These are phyloP conservation scores for Hydrochoerus hydrochaeris DNA, from an alignment of 2,113 vertebrate species.

Conservation along the genomic window DNA sequence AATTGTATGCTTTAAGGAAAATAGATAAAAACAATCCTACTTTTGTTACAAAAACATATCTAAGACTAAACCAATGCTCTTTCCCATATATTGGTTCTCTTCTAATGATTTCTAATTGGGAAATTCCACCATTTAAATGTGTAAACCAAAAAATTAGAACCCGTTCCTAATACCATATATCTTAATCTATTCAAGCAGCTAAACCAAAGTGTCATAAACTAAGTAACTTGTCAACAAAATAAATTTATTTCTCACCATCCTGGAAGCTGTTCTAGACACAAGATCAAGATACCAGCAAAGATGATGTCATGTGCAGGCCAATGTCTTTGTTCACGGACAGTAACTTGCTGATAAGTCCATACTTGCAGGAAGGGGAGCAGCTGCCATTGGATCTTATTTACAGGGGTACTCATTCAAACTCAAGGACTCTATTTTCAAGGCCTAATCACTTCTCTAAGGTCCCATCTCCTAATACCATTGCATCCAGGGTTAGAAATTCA, in stretches of 20 bases:
- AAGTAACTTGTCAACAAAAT: background rate
- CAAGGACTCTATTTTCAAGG: background rate
- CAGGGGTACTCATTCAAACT: background rate
- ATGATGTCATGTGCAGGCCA: background rate
- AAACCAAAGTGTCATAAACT: background rate
- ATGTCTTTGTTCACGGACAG: background rate
- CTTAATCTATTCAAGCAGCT: background rate
- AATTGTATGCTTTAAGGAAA: background rate
- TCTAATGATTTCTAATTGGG: background rate
- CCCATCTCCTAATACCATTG: background rate
- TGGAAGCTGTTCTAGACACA: background rate
- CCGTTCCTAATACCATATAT: background rate
- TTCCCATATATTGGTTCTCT: background rate
- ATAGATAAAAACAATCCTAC: background rate
- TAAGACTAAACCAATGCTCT: background rate
- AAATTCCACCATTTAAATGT: background rate
- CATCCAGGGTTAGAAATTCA: background rate
- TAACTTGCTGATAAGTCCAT: background rate
- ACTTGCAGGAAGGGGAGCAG: background rate
- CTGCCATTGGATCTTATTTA: background rate
- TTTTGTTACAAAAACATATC: background rate
- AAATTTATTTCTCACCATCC: background rate
- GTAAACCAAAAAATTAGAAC: background rate
- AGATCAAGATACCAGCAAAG: background rate
- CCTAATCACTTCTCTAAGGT: background rate